A percentile compares a stretch with the other conserved stretches of the same genome.
phyloP scores from a whole-genome alignment of 2,888 invertebrate species.

The Hirtodrosophila cameraria region DNA sequence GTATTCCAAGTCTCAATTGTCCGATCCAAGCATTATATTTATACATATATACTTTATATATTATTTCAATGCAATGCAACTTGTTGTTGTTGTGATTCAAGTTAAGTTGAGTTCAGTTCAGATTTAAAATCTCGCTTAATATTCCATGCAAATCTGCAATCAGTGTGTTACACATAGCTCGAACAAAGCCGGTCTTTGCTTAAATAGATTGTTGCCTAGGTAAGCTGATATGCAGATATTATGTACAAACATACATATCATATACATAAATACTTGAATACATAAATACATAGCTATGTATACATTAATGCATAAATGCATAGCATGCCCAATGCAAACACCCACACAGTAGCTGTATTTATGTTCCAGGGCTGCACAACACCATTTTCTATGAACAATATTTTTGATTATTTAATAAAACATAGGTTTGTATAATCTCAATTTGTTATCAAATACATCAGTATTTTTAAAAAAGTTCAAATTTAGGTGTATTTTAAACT shows the following conservation, averaged over 20 bases:
- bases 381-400: too few species aligned
- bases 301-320: constrained; percentile 8
- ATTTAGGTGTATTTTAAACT: too few species aligned
- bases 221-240: constrained; percentile 13
- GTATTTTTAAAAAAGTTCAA: too few species aligned
- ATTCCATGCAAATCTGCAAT: constrained; percentile 46
- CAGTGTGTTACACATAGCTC: constrained; percentile 12
- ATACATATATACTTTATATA: constrained; percentile 5
- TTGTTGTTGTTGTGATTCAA: constrained; percentile 13
- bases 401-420: too few species aligned
- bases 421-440: too few species aligned
- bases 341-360: constrained; percentile 33
- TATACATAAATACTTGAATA: constrained; percentile 16
- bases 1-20: too few species aligned
- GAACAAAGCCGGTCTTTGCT: constrained; percentile 44
- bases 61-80: constrained; percentile 22
- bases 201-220: constrained; percentile 26
- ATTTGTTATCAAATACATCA: too few species aligned
- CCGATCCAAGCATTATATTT: neutral
- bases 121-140: constrained; percentile 39
- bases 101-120: constrained; percentile 20
- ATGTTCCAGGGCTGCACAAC: constrained; percentile 30
- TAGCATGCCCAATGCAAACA: constrained; percentile 53
- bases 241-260: neutral
- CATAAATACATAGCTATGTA: constrained; percentile 11